These are phyloP conservation scores for Tragelaphus strepsiceros DNA, from an alignment of 2,113 vertebrate genomes.

Conservation along the genomic window DNA sequence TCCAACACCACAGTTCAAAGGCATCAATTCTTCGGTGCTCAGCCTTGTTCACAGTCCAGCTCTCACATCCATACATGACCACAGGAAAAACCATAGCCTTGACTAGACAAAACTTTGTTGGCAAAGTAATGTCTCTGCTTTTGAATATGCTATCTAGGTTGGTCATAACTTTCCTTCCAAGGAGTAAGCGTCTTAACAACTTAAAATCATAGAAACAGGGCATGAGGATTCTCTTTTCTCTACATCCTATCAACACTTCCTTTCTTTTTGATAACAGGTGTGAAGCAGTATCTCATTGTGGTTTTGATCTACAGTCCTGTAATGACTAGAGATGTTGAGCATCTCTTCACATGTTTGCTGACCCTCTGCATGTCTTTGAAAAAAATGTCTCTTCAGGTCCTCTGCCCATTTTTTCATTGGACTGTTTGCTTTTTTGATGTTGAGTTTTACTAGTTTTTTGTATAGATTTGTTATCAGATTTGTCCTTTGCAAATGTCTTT, in stretches of 20 bases:
- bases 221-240: background rate
- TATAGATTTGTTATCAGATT: background rate
- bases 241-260: background rate
- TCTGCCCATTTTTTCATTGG: background rate
- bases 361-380: background rate
- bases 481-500: background rate
- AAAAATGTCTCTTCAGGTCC: background rate
- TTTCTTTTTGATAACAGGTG: background rate
- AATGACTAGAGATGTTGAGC: background rate
- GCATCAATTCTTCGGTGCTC: no score
- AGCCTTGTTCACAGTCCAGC: no score
- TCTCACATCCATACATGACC: no score
- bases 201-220: background rate
- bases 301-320: background rate
- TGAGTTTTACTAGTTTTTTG: background rate
- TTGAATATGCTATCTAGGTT: no score
- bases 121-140: no score
- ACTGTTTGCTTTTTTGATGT: background rate
- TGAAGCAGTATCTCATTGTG: background rate
- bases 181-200: background rate
- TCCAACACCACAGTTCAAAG: no score
- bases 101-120: no score
- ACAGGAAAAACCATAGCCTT: no score
- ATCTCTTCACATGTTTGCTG: background rate
- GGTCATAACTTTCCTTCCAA: no score